Evolutionary conservation across 1,140 invertebrate genomes (phyloP).

Genomic region (Leptonema lineaticorne): DNA sequence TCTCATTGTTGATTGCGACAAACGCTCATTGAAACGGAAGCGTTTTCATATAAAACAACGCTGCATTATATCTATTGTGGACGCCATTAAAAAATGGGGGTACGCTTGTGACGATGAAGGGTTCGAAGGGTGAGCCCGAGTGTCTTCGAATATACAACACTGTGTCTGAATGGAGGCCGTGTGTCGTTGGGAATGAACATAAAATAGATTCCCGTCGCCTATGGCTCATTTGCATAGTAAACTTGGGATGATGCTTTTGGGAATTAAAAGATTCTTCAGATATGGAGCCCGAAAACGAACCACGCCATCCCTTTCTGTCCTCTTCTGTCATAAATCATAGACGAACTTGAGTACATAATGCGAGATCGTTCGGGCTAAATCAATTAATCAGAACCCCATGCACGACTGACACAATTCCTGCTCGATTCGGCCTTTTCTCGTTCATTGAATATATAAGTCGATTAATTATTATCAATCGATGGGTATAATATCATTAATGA

Average conservation of each 20-base stretch:
- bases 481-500: not conserved
- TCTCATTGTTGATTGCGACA: not conserved
- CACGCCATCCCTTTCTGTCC: no score
- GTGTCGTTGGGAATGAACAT: conserved; percentile 12
- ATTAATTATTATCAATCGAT: not conserved
- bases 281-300: conserved; percentile 6
- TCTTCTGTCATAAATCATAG: conserved; percentile 35
- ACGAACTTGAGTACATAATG: conserved; percentile 18
- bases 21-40: conserved; percentile 16
- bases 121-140: not conserved
- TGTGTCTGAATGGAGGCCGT: not conserved
- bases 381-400: conserved; percentile 22
- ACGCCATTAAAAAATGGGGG: not conserved
- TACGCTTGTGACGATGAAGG: not conserved
- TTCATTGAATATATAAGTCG: not conserved
- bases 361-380: conserved; percentile 4
- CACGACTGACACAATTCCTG: not conserved
- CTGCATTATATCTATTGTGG: conserved; percentile 6
- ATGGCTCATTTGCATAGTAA: conserved; percentile 37
- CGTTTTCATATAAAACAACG: conserved; percentile 18
- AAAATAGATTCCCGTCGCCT: conserved; percentile 17
- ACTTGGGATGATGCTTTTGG: conserved; percentile 24
- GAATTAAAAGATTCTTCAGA: conserved; percentile 38
- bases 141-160: not conserved
- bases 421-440: not conserved